Base-by-base conservation (phyloP, 2,797 vertebrate species). In the Coracias cyanogaster region DNA sequence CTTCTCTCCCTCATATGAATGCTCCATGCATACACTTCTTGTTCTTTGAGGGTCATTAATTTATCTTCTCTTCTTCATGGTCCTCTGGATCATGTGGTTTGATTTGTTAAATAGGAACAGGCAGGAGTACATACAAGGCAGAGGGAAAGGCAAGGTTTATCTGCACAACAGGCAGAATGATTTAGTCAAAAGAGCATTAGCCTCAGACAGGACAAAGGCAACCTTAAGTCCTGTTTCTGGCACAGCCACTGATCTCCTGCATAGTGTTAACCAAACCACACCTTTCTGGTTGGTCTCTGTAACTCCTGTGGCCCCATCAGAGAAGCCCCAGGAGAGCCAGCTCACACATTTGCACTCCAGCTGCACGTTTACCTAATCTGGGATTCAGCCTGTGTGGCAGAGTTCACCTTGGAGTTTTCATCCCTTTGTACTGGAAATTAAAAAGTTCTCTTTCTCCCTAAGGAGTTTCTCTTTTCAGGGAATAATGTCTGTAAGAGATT, bases 11-110 rank as follows among this genome's bases (percentile, higher is more conserved):
- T 78, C 46, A 16, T 49, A 72, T 0, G 2, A 83, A 76, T 72
- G 51, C 58, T 72, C 24, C 22, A 18, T 67, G 70, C 51, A 41
- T 29, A 41, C 39, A 8, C 17, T 77, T 70, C 57, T 82, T 69
- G 29, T 49, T 95, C 65, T 78, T 81, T 66, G 80, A 91, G 77
- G 49, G 31, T 15, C 39, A 29, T 90, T 93, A 90, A 88, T 82
- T 88, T 82, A 41, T 60, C 13, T 72, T 82, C 35, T 80, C 39
- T 84, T 89, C 58, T 84, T 77, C 54, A 17, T 49, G 19, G 37
- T 91, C 24, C 29, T 89, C 31, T 81, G 69, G 79, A 78, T 90
- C 76, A 72, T 67, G 49, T 46, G 29, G 11, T 77, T 87, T 73
- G 60, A 76, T 70, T 89, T 73, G 93, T 72, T 49, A 84, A 82